Evolutionary conservation across 1,140 invertebrate genomes (phyloP), one percentile per base, ranked within the genome.

Genomic region (Arion vulgaris): DNA sequence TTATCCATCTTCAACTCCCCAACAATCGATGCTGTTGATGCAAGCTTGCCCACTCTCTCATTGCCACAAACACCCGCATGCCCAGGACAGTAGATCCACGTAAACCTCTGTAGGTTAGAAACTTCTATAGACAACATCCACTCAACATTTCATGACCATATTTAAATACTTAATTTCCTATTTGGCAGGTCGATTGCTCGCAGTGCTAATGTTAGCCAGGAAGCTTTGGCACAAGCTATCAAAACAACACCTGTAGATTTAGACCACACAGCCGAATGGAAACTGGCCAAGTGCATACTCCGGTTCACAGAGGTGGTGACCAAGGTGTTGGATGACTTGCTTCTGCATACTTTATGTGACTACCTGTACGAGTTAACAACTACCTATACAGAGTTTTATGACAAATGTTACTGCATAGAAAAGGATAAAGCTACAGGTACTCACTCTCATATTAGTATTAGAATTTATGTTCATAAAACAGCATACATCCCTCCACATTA

Each of bases 321-420:
- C 0, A 96, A 95, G 90, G 95, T 98, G 45, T 93, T 96, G 0
- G 95, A 96, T 82, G 97, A 99, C 90, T 93, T 99, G 15, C 95
- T 94, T 80, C 90, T 99, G 38, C 98, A 99, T 91, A 94, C 95
- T 53, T 92, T 99, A 7, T 99, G 99, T 92, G 98, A 99, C 91
- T 99, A 96, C 92, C 94, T 99, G 75, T 99, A 99, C 92, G 97
- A 99, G 88, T 95, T 99, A 66, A 95, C 96, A n/a, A 95, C 95
- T 11, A 94, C 94, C 0, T 99, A 99, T 88, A 95, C 96, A 0
- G 99, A 99, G 91, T 99, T 99, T 92, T 99, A 99, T 92, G 98
- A 99, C 89, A 95, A 94, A 86, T 99, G 99, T 91, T 99, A 99
- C 91, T 99, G 98, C 89, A 95, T 99, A 73, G 96, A 99, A 91